Conservation (phyloP, 2,888 invertebrate species). For the Acanthacorydalis orientalis region DNA sequence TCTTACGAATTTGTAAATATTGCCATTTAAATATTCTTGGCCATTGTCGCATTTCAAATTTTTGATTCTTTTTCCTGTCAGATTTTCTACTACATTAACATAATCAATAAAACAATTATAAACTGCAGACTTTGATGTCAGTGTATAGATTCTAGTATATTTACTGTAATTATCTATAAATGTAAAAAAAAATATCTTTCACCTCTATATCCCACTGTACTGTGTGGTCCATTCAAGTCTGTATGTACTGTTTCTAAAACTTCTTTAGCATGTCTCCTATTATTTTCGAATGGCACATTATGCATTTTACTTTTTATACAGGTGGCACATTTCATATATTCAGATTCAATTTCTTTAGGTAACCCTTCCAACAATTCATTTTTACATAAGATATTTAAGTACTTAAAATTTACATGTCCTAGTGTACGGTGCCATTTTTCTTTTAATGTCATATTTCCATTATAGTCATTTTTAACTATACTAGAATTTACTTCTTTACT, state of each 20-base stretch:
- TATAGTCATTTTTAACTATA: background rate
- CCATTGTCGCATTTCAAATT: slow-evolving; percentile 6
- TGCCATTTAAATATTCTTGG: slow-evolving; percentile 6
- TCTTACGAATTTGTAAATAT: slow-evolving; percentile 10
- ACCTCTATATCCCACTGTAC: slow-evolving; percentile 1
- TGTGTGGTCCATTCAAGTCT: slow-evolving; percentile 12
- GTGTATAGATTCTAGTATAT: background rate
- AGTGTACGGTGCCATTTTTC: slow-evolving; percentile 13
- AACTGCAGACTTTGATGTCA: slow-evolving; percentile 2
- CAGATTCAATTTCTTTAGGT: slow-evolving; percentile 9
- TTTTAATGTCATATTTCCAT: slow-evolving; percentile 9
- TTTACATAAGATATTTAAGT: slow-evolving; percentile 10
- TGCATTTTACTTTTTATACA: slow-evolving; percentile 14
- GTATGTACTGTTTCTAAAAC: slow-evolving; percentile 9
- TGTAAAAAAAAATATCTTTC: slow-evolving; percentile 6
- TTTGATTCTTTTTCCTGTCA: slow-evolving; percentile 7
- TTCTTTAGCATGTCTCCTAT: slow-evolving; percentile 10
- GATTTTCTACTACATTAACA: slow-evolving; percentile 6
- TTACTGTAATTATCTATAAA: slow-evolving; percentile 6
- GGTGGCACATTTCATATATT: slow-evolving; percentile 11
- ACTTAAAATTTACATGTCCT: slow-evolving; percentile 13
- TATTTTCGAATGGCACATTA: slow-evolving; percentile 13
- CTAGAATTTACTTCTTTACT: background rate
- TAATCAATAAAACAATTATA: slow-evolving; percentile 4
- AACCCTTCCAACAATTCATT: slow-evolving; percentile 10